Base-by-base conservation (phyloP, 1,140 invertebrate genomes). In the Sycobia sp. region DNA sequence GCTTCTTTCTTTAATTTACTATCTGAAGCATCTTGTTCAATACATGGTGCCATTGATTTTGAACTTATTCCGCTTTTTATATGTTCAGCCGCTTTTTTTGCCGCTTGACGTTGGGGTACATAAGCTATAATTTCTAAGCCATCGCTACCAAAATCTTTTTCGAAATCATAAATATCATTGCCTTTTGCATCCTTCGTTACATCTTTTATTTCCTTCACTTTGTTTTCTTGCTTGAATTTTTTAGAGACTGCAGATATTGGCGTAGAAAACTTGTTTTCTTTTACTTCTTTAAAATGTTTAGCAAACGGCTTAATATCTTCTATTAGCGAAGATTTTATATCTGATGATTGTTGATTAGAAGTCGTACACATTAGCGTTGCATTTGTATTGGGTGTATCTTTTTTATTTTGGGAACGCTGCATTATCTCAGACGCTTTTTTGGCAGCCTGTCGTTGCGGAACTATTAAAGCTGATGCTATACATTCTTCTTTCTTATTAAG, bases 351-450 rank as follows among this genome's bases (percentile, higher is more conserved):
- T 38, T 8, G 4, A 18, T 44, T 41, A 14, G n/a, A 47, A 39
- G 14, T 29, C 2, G 29, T 36, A 13, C 11, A 11, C n/a, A 27
- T 13, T 18, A 39, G 5, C 1, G 27, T 34, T 27, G 25, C 43
- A 16, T 39, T 13, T 14, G 34, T 46, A 39, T 34, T 27, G n/a
- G 20, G 13, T 18, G 41, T 25, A 29, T 65, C 63, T 38, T 65
- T 65, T 27, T 65, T 65, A 41, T 60, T 65, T 39, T 75, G 74
- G 16, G 77, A 74, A 18, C 77, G 70, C 44, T 79, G 88, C 85
- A 94, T 89, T 72, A 91, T 94, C 78, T 94, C 93, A 3, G 91
- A 91, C 3, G 92, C 92, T 76, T 95, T 94, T 73, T 94, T 95
- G 16, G 93, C 93, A 20, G 93, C 93, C 78, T 94, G 90, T 53